phyloP scores from a whole-genome alignment of 2,888 invertebrate species.

The Callyntrura sp. region DNA sequence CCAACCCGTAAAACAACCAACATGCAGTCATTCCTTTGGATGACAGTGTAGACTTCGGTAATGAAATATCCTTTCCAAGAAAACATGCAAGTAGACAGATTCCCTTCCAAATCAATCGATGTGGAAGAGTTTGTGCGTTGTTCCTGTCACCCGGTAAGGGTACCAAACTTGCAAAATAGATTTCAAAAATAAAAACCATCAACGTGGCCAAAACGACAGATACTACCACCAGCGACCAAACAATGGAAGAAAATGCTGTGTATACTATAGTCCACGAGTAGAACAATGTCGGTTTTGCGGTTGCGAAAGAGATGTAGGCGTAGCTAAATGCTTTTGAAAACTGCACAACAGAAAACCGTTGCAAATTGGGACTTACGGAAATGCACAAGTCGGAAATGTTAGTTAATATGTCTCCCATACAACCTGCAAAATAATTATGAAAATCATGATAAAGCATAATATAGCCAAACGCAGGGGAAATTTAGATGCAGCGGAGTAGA shows the following conservation, averaged over 20 bases:
- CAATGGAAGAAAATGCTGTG: neutral
- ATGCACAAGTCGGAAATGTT: conserved; percentile 46
- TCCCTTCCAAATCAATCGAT: neutral
- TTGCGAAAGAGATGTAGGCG: conserved; percentile 31
- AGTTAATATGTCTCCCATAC: conserved; percentile 52
- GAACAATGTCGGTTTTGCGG: conserved; percentile 38
- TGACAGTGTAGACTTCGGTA: conserved; percentile 13
- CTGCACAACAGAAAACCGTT: neutral
- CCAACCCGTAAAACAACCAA: conserved; percentile 49
- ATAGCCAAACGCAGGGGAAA: neutral
- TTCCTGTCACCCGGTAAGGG: neutral
- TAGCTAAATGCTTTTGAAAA: conserved; percentile 46
- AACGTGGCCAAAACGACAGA: neutral
- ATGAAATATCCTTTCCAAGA: conserved; percentile 20
- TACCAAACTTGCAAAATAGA: too few relatives aligned
- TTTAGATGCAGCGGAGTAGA: neutral
- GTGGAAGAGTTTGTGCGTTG: neutral
- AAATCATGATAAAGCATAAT: neutral
- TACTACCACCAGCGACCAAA: conserved; percentile 24
- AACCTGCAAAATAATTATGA: conserved; percentile 35
- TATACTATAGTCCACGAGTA: conserved; percentile 63
- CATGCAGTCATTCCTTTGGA: neutral
- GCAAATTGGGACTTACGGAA: conserved; percentile 50
- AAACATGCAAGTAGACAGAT: conserved; percentile 24
- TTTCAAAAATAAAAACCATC: too few relatives aligned